Percentiles rank a stretch among this genome's conserved stretches.
phyloP scores from a whole-genome alignment of 2,888 invertebrate genomes.

The Tachystola acroxantha region DNA sequence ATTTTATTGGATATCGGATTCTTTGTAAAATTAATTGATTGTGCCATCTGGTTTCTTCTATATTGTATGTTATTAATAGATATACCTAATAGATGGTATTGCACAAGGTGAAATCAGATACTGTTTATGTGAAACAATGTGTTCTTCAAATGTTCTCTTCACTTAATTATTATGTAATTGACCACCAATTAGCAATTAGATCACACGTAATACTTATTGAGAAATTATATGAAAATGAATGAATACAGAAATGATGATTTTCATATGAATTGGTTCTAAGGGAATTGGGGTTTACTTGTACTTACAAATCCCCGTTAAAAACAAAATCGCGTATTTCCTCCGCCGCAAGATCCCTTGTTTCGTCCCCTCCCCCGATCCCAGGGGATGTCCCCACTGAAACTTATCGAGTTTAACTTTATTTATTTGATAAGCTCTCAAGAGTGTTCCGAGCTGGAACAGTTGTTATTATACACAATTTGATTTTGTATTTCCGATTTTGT shows the following conservation, averaged over 20 bases:
- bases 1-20: not conserved
- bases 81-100: too few relatives aligned
- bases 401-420: slow-evolving; percentile 52
- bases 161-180: too few relatives aligned
- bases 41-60: too few relatives aligned
- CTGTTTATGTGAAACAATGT: too few relatives aligned
- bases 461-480: slow-evolving; percentile 15
- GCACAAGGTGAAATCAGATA: too few relatives aligned
- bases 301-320: not conserved
- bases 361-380: slow-evolving; percentile 23
- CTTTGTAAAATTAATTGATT: not conserved
- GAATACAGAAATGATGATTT: too few relatives aligned
- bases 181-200: too few relatives aligned
- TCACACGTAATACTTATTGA: too few relatives aligned
- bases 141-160: too few relatives aligned
- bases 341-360: slow-evolving; percentile 33
- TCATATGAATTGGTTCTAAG: too few relatives aligned
- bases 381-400: slow-evolving; percentile 34
- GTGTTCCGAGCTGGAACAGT: slow-evolving; percentile 7
- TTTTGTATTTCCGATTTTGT: slow-evolving; percentile 3
- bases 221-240: too few relatives aligned
- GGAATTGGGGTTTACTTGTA: not conserved
- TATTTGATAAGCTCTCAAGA: slow-evolving; percentile 47
- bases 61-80: too few relatives aligned
- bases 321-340: slow-evolving; percentile 2